Evolutionary conservation across 2,797 vertebrate species (phyloP).

Genomic region (Threskiornis aethiopicus): DNA sequence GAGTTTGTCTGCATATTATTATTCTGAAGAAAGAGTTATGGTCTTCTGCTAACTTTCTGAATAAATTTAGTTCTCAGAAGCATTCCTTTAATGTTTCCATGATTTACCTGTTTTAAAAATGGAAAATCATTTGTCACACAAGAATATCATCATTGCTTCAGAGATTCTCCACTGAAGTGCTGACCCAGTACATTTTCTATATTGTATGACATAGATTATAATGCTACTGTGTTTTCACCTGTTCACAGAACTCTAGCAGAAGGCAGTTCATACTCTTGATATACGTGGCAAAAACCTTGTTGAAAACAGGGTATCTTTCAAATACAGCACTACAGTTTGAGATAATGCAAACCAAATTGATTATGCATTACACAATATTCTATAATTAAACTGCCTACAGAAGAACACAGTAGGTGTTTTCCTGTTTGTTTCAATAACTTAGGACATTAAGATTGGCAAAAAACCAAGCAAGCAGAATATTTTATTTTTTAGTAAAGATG

Average conservation of each 20-base stretch:
- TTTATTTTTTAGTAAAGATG: neutral
- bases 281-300: neutral
- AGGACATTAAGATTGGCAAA: neutral
- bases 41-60: neutral
- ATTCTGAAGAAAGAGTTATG: neutral
- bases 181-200: neutral
- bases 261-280: neutral
- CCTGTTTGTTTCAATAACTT: neutral
- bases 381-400: neutral
- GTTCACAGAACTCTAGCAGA: neutral
- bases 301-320: neutral
- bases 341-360: neutral
- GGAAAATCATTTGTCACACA: neutral
- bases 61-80: neutral
- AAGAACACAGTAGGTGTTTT: neutral
- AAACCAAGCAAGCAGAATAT: neutral
- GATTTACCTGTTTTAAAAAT: neutral
- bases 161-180: neutral
- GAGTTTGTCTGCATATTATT: neutral
- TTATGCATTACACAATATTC: neutral
- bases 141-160: neutral
- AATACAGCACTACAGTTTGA: neutral
- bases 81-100: neutral
- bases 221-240: neutral
- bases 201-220: neutral